Evolutionary conservation across 2,888 invertebrate species (phyloP).

Genomic region (Dynastes tityus): DNA sequence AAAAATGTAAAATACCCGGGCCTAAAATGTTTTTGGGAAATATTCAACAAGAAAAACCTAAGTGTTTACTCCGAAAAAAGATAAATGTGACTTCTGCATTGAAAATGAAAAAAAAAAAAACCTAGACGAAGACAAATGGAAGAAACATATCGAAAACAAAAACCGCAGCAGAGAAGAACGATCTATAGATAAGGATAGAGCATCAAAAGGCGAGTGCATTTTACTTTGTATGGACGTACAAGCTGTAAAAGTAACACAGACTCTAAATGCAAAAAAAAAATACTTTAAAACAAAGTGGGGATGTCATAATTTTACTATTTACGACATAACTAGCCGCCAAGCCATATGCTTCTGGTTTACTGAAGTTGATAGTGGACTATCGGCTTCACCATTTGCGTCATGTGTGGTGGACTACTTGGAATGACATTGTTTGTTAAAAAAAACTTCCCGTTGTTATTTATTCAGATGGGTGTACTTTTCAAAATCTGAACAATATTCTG

Average conservation of each 20-base stretch:
- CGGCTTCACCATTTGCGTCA: neutral
- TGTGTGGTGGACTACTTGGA: slow-evolving; percentile 1
- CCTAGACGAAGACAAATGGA: too few species aligned
- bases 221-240: neutral
- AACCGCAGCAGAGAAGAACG: too few species aligned
- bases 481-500: neutral
- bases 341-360: neutral
- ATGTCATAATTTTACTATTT: too few species aligned
- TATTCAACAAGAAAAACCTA: neutral
- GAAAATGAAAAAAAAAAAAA: too few species aligned
- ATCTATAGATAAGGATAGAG: neutral
- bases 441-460: neutral
- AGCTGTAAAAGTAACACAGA: too few species aligned
- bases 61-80: too few species aligned
- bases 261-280: too few species aligned
- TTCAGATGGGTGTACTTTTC: neutral
- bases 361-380: neutral
- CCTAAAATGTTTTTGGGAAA: slow-evolving; percentile 1
- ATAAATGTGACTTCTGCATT: too few species aligned
- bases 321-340: neutral
- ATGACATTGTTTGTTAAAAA: neutral
- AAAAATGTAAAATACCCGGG: neutral
- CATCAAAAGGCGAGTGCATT: neutral
- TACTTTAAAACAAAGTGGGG: too few species aligned
- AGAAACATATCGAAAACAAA: too few species aligned